A percentile compares a stretch with the other conserved stretches of the same genome.
These are phyloP conservation scores for Portevinia maculata DNA, from an alignment of 2,888 invertebrate species.

Conservation along the genomic window DNA sequence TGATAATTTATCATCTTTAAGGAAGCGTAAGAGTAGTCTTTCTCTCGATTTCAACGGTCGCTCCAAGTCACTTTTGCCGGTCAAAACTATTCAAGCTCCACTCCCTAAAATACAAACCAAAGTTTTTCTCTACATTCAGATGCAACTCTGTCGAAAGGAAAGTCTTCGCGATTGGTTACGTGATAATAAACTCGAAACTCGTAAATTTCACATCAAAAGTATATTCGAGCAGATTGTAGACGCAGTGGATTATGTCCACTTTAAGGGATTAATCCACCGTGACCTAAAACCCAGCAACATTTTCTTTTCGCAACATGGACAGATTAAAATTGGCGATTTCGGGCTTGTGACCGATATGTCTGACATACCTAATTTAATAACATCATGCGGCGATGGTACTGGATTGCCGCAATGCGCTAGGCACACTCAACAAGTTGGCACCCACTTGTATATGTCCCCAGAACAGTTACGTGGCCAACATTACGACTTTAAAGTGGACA, in stretches of 20 bases:
- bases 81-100: conserved; percentile 50
- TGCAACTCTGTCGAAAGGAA: conserved; percentile 96
- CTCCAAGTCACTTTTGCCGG: conserved; percentile 58
- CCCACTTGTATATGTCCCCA: conserved; percentile 98
- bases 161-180: conserved; percentile 96
- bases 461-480: conserved; percentile 91
- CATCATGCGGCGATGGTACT: conserved; percentile 78
- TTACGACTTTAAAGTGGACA: conserved; percentile 96
- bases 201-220: conserved; percentile 84
- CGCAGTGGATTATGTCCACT: conserved; percentile 98
- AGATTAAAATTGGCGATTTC: conserved; percentile 98
- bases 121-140: conserved; percentile 97
- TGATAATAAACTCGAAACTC: conserved; percentile 83
- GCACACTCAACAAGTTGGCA: conserved; percentile 89
- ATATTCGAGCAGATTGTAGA: conserved; percentile 95
- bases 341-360: conserved; percentile 96
- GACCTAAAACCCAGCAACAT: conserved; percentile 98
- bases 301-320: conserved; percentile 95
- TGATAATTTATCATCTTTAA: conserved; percentile 26
- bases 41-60: conserved; percentile 40
- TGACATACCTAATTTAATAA: conserved; percentile 83
- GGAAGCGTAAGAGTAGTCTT: conserved; percentile 53
- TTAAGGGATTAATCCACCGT: conserved; percentile 95
- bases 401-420: conserved; percentile 80
- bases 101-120: conserved; percentile 80